Evolutionary conservation across 2,888 invertebrate genomes (phyloP).

Genomic region (Onthophagus sagittarius): DNA sequence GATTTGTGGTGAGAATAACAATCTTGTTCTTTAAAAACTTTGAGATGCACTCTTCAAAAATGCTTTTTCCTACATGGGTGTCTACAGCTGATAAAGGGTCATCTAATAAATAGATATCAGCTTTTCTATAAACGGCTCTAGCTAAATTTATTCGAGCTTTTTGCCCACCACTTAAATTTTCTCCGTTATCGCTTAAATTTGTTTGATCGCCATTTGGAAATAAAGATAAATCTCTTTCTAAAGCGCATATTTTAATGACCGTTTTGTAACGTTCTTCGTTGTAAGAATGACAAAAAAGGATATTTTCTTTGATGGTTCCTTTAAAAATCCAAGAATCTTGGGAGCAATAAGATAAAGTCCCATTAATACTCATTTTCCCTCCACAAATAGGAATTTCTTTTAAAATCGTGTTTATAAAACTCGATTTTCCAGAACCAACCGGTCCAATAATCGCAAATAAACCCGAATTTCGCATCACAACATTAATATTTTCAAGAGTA

Average conservation of each 20-base stretch:
- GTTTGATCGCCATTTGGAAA: constrained; percentile 75
- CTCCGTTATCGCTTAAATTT: constrained; percentile 72
- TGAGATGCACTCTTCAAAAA: constrained; percentile 65
- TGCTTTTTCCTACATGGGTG: constrained; percentile 63
- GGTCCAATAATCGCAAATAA: constrained; percentile 65
- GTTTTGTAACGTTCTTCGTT: constrained; percentile 61
- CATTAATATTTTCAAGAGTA: constrained; percentile 50
- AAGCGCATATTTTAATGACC: constrained; percentile 63
- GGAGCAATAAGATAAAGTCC: constrained; percentile 67
- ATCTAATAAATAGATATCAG: constrained; percentile 71
- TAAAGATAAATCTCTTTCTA: constrained; percentile 64
- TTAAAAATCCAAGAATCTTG: constrained; percentile 83
- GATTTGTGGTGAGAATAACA: constrained; percentile 77
- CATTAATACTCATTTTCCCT: constrained; percentile 60
- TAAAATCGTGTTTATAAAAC: constrained; percentile 63
- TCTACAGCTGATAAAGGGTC: constrained; percentile 75
- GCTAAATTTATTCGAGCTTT: constrained; percentile 62
- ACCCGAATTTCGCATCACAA: constrained; percentile 44
- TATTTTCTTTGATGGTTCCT: constrained; percentile 64
- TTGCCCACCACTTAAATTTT: constrained; percentile 71
- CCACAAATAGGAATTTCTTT: constrained; percentile 64
- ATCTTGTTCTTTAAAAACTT: constrained; percentile 63
- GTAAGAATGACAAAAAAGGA: constrained; percentile 76
- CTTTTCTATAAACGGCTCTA: constrained; percentile 64
- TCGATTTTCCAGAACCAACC: constrained; percentile 65